phyloP scores from a whole-genome alignment of 2,797 vertebrate genomes.

The Delichon dasypus region DNA sequence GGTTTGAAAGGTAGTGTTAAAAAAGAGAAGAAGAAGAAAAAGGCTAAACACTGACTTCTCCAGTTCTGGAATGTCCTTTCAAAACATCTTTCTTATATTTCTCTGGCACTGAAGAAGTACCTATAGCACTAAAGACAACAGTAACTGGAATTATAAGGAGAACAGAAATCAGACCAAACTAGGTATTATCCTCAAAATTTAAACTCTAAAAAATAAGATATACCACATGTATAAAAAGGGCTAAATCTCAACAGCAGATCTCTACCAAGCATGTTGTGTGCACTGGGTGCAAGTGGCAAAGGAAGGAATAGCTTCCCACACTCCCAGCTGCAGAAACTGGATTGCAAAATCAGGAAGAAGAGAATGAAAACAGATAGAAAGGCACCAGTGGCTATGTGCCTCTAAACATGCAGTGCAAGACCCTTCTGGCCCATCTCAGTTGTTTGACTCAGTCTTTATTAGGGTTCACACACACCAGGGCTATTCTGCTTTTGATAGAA shows the following conservation, averaged over 20 bases:
- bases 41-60: background rate
- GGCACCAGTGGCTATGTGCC: rapidly evolving
- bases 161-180: background rate
- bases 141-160: background rate
- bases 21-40: background rate
- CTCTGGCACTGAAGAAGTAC: background rate
- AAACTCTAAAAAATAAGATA: background rate
- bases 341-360: background rate
- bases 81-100: background rate
- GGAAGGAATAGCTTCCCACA: background rate
- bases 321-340: background rate
- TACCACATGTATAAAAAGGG: background rate
- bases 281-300: rapidly evolving
- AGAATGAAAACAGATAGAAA: background rate
- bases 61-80: background rate
- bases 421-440: background rate
- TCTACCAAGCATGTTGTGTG: background rate
- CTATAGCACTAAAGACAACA: background rate
- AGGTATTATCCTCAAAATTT: background rate
- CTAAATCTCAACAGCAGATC: background rate
- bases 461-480: background rate
- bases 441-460: background rate
- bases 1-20: background rate
- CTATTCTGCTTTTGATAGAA: background rate
- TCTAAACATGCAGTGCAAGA: background rate